These are phyloP conservation scores for Phocoena phocoena DNA, from an alignment of 2,113 vertebrate species.

Conservation along the genomic window DNA sequence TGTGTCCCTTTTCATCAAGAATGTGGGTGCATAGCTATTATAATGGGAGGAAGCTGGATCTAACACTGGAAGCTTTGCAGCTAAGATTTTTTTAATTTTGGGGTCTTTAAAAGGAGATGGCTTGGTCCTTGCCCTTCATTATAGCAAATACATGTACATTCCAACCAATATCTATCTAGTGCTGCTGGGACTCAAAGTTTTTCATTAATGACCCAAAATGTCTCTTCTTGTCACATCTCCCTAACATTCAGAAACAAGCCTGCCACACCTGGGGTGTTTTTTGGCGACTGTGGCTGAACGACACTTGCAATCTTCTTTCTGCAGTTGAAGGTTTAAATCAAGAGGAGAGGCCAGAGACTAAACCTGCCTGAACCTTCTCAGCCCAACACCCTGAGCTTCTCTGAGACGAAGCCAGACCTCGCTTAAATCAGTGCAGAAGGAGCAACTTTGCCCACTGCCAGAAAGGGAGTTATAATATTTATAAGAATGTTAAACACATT, in stretches of 20 bases:
- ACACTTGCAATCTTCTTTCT: not conserved
- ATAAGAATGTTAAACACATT: conserved; percentile 79
- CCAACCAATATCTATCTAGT: not conserved
- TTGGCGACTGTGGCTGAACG: not conserved
- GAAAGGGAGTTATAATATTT: conserved; percentile 78
- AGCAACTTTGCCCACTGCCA: conserved; percentile 67
- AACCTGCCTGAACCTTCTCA: not conserved
- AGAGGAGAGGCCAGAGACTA: not conserved
- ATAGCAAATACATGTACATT: not conserved
- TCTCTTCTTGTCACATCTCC: not conserved
- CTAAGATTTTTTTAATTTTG: not conserved
- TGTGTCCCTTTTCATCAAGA: not conserved
- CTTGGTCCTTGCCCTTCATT: not conserved
- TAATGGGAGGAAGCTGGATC: not conserved
- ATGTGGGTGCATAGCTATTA: not conserved
- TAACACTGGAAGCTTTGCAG: not conserved
- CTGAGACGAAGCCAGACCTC: conserved; percentile 73
- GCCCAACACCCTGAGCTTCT: conserved; percentile 45
- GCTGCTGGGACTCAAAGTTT: not conserved
- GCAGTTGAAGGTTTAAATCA: not conserved
- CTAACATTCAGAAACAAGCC: not conserved
- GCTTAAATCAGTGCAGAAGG: conserved; percentile 73
- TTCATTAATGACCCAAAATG: not conserved
- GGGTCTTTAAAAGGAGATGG: not conserved
- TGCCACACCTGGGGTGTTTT: not conserved